phyloP scores from a whole-genome alignment of 2,113 vertebrate genomes.

The Sylvicapra grimmia region DNA sequence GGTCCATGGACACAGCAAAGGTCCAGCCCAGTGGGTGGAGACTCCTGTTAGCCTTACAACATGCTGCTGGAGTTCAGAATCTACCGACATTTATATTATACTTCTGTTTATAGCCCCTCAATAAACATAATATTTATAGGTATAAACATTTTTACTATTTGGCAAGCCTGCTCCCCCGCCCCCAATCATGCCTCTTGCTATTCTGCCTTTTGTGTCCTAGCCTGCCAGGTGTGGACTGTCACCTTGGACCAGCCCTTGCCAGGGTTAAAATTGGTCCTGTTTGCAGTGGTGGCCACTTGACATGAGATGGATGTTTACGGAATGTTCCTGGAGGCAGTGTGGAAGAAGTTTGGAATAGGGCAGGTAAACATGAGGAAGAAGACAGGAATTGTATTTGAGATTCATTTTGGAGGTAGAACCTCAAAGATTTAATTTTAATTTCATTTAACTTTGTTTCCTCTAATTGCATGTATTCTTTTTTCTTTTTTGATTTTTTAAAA shows the following conservation, averaged over 20 bases:
- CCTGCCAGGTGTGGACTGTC: neutral
- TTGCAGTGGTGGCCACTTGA: neutral
- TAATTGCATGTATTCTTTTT: neutral
- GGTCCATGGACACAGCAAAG: neutral
- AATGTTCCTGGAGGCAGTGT: neutral
- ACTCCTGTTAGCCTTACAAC: neutral
- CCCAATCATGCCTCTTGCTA: neutral
- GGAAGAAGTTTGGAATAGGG: neutral
- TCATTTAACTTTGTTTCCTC: neutral
- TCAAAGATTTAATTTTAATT: neutral
- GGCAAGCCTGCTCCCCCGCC: neutral
- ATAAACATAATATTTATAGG: neutral
- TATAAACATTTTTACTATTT: neutral
- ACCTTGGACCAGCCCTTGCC: neutral
- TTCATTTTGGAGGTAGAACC: neutral
- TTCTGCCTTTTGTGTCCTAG: neutral
- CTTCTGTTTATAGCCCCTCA: neutral
- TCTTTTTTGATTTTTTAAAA: neutral
- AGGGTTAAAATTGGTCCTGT: neutral
- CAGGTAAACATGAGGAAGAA: neutral
- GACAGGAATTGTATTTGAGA: neutral
- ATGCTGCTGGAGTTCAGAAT: neutral
- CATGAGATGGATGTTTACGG: neutral
- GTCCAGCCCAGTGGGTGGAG: neutral
- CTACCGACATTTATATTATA: neutral